Evolutionary conservation across 2,797 vertebrate species (phyloP).

Genomic region (Halcyon leucocephala): DNA sequence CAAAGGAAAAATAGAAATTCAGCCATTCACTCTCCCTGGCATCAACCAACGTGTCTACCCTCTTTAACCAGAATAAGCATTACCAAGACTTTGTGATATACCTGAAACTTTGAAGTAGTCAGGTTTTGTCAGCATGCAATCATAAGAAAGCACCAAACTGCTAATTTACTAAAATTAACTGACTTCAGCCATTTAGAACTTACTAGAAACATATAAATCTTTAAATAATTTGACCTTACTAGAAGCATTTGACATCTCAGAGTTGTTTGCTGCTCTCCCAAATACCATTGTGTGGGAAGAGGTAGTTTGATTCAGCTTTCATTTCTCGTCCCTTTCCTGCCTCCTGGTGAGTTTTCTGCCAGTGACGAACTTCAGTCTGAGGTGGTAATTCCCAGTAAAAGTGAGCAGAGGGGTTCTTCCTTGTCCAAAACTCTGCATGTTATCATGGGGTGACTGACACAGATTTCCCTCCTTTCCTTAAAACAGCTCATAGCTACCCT

Average conservation of each 20-base stretch:
- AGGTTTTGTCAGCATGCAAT: not conserved
- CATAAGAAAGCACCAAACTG: not conserved
- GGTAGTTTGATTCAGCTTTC: not conserved
- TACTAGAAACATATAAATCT: not conserved
- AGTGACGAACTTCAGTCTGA: not conserved
- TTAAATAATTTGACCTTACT: not conserved
- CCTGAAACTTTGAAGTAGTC: not conserved
- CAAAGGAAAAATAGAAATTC: not conserved
- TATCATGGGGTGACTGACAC: not conserved
- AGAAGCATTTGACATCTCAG: not conserved
- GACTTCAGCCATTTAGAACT: not conserved
- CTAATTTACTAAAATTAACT: not conserved
- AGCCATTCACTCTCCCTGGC: not conserved
- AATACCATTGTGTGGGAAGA: not conserved
- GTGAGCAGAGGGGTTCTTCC: slow-evolving; percentile 84
- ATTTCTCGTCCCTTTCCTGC: not conserved
- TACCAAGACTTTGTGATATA: not conserved
- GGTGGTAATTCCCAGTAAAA: not conserved
- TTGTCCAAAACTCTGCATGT: slow-evolving; percentile 56
- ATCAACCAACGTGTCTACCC: not conserved
- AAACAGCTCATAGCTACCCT: not conserved
- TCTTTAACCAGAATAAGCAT: not conserved
- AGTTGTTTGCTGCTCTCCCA: not conserved
- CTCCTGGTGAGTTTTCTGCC: not conserved
- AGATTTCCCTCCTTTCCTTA: not conserved